Evolutionary conservation across 2,113 vertebrate species (phyloP).

Genomic region (Onychorhynchus coronatus): DNA sequence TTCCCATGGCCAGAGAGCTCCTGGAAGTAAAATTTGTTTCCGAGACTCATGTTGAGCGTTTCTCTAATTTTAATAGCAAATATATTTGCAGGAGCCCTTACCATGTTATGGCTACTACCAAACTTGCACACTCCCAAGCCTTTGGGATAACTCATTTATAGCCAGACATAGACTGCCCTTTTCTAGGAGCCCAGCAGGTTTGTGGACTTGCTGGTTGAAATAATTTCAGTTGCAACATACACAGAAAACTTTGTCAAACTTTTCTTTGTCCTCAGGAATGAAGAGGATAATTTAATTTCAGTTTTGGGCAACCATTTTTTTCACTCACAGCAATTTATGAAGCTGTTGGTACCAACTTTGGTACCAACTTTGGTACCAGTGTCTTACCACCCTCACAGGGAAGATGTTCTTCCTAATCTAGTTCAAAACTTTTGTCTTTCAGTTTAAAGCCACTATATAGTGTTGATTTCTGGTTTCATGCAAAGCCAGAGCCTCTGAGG

Average conservation of each 20-base stretch:
- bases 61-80: not conserved
- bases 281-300: not conserved
- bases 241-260: not conserved
- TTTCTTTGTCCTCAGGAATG: not conserved
- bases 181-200: not conserved
- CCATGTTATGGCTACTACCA: not conserved
- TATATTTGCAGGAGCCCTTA: not conserved
- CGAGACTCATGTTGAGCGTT: not conserved
- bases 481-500: not conserved
- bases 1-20: not conserved
- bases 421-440: not conserved
- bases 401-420: not conserved
- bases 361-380: not conserved
- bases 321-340: not conserved
- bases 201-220: not conserved
- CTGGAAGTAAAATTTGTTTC: not conserved
- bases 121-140: not conserved
- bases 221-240: not conserved
- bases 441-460: not conserved
- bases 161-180: fast-evolving
- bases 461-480: not conserved
- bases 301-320: not conserved
- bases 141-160: not conserved
- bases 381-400: not conserved
- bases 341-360: no score